These are phyloP conservation scores for Festucalex cinctus DNA, from an alignment of 2,113 vertebrate species.

Conservation along the genomic window DNA sequence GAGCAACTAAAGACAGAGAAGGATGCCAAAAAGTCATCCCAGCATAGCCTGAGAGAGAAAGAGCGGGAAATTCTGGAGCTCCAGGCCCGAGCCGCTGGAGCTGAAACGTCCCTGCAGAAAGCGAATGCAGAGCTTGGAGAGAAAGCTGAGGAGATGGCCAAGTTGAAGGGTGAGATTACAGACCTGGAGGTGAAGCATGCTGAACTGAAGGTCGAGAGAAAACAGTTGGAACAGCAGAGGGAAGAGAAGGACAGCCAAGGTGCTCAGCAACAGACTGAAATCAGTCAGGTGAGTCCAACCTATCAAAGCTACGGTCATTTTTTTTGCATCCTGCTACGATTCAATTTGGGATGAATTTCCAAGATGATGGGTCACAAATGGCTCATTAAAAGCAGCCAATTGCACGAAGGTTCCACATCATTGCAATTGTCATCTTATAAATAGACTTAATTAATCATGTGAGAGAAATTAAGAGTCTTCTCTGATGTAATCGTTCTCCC, in stretches of 20 bases:
- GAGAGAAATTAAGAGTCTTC: neutral
- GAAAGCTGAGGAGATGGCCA: constrained; percentile 76
- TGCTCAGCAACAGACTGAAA: constrained; percentile 87
- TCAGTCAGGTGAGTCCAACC: constrained; percentile 81
- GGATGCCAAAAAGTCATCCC: constrained; percentile 77
- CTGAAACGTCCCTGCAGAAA: constrained; percentile 80
- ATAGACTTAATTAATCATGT: neutral
- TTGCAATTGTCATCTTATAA: neutral
- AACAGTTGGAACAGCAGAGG: constrained; percentile 89
- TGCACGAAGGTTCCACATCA: neutral
- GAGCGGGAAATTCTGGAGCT: constrained; percentile 89
- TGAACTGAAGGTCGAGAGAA: constrained; percentile 87
- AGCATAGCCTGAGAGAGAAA: constrained; percentile 82
- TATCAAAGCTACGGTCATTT: neutral
- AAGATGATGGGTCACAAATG: neutral
- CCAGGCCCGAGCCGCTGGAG: constrained; percentile 75
- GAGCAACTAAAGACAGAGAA: constrained; percentile 79
- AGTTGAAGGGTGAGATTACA: constrained; percentile 81
- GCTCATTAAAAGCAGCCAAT: neutral
- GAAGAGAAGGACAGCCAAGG: constrained; percentile 90
- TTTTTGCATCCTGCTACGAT: neutral
- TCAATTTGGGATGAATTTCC: neutral
- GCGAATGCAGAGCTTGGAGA: constrained; percentile 78
- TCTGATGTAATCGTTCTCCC: neutral
- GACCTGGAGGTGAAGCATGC: constrained; percentile 87